Evolutionary conservation across 35 echinoderm and acorn worm species (phyloP).

Genomic region (Patiria miniata): DNA sequence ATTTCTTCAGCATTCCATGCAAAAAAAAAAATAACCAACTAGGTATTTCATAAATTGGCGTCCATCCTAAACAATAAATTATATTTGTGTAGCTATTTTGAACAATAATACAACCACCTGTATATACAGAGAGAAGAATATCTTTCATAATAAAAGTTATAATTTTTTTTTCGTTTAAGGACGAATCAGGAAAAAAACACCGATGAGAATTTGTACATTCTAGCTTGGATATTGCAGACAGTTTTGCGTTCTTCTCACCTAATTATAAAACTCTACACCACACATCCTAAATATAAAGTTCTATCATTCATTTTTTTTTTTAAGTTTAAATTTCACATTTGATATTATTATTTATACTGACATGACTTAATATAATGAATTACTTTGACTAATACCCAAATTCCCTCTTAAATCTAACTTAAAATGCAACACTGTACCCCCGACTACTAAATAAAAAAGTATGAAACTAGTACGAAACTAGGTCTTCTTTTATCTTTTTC

Average conservation of each 20-base stretch:
- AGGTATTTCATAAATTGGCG: too few species aligned
- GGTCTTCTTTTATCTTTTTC: neutral
- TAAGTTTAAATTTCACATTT: neutral
- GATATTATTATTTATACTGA: neutral
- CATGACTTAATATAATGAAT: neutral
- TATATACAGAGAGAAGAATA: neutral
- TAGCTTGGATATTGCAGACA: slow-evolving; percentile 18
- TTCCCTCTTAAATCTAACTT: neutral
- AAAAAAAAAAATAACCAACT: too few species aligned
- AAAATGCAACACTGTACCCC: neutral
- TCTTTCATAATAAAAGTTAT: neutral
- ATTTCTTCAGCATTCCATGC: too few species aligned
- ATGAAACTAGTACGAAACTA: slow-evolving; percentile 13
- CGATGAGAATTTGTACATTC: slow-evolving; percentile 7
- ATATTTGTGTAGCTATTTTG: too few species aligned
- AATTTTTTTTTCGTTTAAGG: neutral
- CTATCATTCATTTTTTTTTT: too few species aligned
- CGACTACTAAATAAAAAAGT: too few species aligned
- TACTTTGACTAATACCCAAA: neutral
- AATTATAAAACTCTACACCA: slow-evolving; percentile 4
- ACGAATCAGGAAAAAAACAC: slow-evolving; percentile 6
- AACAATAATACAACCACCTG: too few species aligned
- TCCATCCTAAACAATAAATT: too few species aligned
- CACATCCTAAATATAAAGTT: slow-evolving; percentile 8
- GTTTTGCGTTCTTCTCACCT: neutral